Evolutionary conservation across 2,888 invertebrate species (phyloP), one percentile per base, ranked within the genome.

Genomic region (Acronicta alni): DNA sequence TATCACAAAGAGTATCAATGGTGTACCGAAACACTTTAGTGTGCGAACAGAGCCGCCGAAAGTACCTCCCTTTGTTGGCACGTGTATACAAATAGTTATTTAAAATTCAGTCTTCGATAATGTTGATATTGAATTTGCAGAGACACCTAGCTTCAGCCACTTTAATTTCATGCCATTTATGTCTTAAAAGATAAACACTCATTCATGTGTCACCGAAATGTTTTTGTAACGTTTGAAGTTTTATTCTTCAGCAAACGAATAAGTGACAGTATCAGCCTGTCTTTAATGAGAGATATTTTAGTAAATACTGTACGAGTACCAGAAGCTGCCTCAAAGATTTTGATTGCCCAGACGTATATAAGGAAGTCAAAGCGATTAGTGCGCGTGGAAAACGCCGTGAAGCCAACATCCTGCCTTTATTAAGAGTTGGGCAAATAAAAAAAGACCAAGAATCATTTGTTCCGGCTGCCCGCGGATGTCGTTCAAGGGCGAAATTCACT

Each of bases 1-100:
- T 90, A 92, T 90, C 89, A 93, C 94, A 92, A 92, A 91, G 90
- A 89, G 88, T 87, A 88, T 91, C 90, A 89, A 91, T 91, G 91
- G 85, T 87, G 86, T 87, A 86, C 90, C 85, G 90, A 91, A 92
- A 91, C 91, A 87, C 84, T 83, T 89, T 90, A 91, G 84, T 89
- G 86, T 81, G 87, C 89, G 83, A 86, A 86, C 87, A 87, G 87
- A 86, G 85, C 78, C 85, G 87, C 82, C 84, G 77, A 88, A 88
- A 88, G 84, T 84, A 81, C 80, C 78, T 80, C 44, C 68, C 81
- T 82, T 81, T 82, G 84, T 84, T 83, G 90, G 92, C 92, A 91
- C 92, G 91, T 83, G 89, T 85, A 84, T 66, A 76, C 71, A 75
- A 75, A 74, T 77, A 77, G 70, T 75, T 78, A 83, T 78, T 77